These are phyloP conservation scores for Bombus sylvicola DNA, from an alignment of 1,140 invertebrate genomes.

Conservation along the genomic window DNA sequence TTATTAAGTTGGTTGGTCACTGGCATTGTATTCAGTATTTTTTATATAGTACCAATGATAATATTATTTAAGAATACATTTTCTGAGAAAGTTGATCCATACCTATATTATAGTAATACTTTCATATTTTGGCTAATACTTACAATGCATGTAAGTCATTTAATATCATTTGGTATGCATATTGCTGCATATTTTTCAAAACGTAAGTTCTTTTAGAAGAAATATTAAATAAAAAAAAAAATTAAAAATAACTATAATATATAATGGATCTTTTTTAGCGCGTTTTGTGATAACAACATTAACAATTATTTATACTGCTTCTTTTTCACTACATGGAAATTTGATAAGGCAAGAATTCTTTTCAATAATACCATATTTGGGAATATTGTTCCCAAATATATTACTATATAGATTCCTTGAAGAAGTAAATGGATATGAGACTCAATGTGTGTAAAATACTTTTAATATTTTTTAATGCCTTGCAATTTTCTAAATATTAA, in stretches of 20 bases:
- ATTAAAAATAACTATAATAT: neutral
- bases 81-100: constrained; percentile 72
- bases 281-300: constrained; percentile 41
- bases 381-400: constrained; percentile 69
- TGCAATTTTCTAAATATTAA: constrained; percentile 10
- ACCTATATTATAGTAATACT: constrained; percentile 76
- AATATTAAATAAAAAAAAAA: neutral
- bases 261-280: constrained; percentile 48
- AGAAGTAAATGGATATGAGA: constrained; percentile 68
- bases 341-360: constrained; percentile 24
- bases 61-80: constrained; percentile 76
- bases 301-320: constrained; percentile 45
- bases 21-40: constrained; percentile 73
- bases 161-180: constrained; percentile 78
- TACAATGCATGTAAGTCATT: constrained; percentile 73
- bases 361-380: constrained; percentile 58
- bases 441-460: constrained; percentile 49
- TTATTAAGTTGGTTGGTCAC: constrained; percentile 78
- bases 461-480: neutral
- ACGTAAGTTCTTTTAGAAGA: constrained; percentile 62
- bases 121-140: constrained; percentile 79
- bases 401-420: constrained; percentile 62
- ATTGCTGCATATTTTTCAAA: constrained; percentile 77
- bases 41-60: constrained; percentile 73
- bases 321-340: constrained; percentile 40